Base-by-base conservation (phyloP, 2,888 invertebrate genomes). In the Lymantria monacha region DNA sequence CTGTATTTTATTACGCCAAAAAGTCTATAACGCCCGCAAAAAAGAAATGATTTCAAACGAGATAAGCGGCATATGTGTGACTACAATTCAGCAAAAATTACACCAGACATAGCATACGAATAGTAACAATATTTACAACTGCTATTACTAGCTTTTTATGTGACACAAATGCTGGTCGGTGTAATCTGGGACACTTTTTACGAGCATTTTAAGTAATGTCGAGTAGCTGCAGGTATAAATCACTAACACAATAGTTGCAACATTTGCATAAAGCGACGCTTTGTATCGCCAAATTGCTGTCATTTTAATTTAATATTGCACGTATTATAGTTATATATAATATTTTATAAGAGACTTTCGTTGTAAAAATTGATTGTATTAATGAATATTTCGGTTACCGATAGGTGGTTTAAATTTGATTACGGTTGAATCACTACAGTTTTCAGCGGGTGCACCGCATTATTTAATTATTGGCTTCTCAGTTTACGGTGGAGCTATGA, bases 151-250 rank as follows among this genome's bases (percentile, higher is more conserved):
- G 63, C 66, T 67, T 76, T 75, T 79, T 80, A 79, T 75, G 79
- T 76, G 74, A 74, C 75, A 69, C 68, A 74, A 75, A 76, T 73
- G 75, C 67, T 71, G 67, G 74, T 71, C 63, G 60, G 64, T 69
- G 74, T 82, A 80, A 79, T 81, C 81, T 79, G 74, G 66, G 60
- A 69, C 69, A 66, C 55, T 81, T 81, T 83, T 83, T 82, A 81
- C 72, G 79, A 74, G 69, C 74, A 63, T 73, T 80, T 81, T 78
- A 79, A 81, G 71, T 79, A 75, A 78, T 73, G 75, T 74, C 69
- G 74, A 72, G 68, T 62, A 67, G 70, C 45, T 64, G 61, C 62
- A 63, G 57, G 64, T 68, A 77, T 83, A 79, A 79, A 81, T 82
- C 79, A 81, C 53, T 30, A 48, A 53, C 59, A 74, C 72, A 77